phyloP scores from a whole-genome alignment of 2,113 vertebrate species.

The Ifrita kowaldi region DNA sequence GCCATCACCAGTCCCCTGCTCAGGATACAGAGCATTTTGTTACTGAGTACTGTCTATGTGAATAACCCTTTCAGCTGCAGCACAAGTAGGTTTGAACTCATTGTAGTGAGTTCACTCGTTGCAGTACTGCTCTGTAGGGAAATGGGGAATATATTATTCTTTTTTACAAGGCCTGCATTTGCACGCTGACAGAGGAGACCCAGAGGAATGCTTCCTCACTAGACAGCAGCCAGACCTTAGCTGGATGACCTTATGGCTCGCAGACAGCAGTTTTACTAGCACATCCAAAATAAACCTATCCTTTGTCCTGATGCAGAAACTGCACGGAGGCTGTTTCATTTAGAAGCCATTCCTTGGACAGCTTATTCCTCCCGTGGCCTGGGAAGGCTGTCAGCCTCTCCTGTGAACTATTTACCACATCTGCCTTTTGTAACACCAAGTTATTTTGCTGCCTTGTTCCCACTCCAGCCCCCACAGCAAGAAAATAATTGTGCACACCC shows the following conservation, averaged over 20 bases:
- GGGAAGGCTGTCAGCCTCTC: constrained; percentile 22
- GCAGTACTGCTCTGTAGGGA: background rate
- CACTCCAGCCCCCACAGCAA: background rate
- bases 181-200: background rate
- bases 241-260: background rate
- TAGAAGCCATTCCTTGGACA: constrained; percentile 35
- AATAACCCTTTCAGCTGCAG: background rate
- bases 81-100: background rate
- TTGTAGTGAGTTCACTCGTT: background rate
- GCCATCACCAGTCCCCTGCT: background rate
- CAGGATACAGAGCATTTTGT: background rate
- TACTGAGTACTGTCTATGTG: background rate
- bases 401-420: constrained; percentile 16
- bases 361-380: constrained; percentile 1
- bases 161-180: constrained; percentile 30
- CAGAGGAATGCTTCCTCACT: constrained; percentile 18
- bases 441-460: background rate
- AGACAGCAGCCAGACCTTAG: constrained; percentile 43
- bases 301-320: constrained; percentile 28
- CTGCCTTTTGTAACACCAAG: background rate
- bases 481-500: background rate
- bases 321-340: constrained; percentile 26
- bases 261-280: constrained; percentile 47
- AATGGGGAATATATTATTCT: background rate
- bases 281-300: constrained; percentile 48